A percentile compares a stretch with the other conserved stretches of the same genome.
Evolutionary conservation across 2,888 invertebrate species (phyloP).

Genomic region (Falcaria lacertinaria): DNA sequence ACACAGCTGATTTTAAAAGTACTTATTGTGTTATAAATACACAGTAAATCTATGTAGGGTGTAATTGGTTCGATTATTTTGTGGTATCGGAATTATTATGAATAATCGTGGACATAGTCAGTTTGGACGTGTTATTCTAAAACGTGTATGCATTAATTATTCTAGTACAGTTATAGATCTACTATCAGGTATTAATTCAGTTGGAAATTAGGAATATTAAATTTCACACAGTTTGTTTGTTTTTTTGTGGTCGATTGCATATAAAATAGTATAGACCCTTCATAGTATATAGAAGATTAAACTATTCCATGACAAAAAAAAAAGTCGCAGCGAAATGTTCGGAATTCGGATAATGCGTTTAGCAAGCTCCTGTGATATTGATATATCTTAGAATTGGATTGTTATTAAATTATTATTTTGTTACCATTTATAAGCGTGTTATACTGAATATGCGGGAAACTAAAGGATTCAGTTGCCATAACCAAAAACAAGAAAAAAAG

Average conservation of each 20-base stretch:
- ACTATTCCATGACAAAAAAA: too few relatives aligned
- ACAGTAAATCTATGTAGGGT: slow-evolving; percentile 8
- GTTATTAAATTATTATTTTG: too few relatives aligned
- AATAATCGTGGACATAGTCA: slow-evolving; percentile 32
- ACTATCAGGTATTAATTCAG: neutral
- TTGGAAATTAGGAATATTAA: too few relatives aligned
- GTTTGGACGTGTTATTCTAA: slow-evolving; percentile 26
- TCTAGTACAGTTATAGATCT: slow-evolving; percentile 6
- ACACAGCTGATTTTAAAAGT: neutral
- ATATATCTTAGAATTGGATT: too few relatives aligned
- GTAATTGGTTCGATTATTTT: slow-evolving; percentile 24
- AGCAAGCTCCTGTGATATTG: too few relatives aligned
- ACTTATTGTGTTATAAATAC: slow-evolving; percentile 8
- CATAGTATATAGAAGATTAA: too few relatives aligned
- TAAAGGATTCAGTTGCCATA: too few relatives aligned
- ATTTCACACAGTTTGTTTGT: neutral
- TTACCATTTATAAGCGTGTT: too few relatives aligned
- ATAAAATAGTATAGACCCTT: neutral
- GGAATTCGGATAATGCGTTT: too few relatives aligned
- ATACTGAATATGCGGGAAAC: too few relatives aligned
- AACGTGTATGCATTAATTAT: slow-evolving; percentile 29
- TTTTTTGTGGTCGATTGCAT: neutral
- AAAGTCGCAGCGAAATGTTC: too few relatives aligned
- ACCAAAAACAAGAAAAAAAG: too few relatives aligned
- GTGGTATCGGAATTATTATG: slow-evolving; percentile 23